These are phyloP conservation scores for Egretta garzetta DNA, from an alignment of 2,113 vertebrate species.

Conservation along the genomic window DNA sequence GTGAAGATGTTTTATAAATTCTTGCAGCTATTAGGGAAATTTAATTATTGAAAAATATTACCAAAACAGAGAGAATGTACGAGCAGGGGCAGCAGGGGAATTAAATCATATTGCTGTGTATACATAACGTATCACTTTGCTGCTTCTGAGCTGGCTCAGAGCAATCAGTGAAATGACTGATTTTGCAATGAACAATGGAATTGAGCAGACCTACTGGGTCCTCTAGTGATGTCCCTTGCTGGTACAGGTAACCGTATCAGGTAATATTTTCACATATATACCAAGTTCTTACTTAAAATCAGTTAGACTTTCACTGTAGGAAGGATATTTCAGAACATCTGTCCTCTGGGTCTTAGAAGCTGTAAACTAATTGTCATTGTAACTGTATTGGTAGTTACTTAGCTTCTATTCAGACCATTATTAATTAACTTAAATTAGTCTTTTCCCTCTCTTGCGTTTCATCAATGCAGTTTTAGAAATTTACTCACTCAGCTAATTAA, in stretches of 20 bases:
- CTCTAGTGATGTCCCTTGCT: neutral
- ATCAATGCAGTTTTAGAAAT: neutral
- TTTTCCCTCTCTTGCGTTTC: neutral
- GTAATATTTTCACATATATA: neutral
- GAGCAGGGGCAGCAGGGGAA: neutral
- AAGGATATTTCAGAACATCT: neutral
- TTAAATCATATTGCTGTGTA: neutral
- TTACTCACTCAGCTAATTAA: neutral
- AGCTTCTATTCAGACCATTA: neutral
- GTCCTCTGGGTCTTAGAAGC: neutral
- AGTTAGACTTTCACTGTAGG: neutral
- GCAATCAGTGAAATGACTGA: neutral
- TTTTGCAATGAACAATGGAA: neutral
- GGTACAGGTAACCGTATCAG: neutral
- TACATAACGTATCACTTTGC: neutral
- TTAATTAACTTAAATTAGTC: neutral
- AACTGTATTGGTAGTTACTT: neutral
- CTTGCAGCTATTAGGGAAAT: neutral
- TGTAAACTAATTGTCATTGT: neutral
- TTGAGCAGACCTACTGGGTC: neutral
- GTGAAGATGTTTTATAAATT: neutral
- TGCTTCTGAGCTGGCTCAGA: neutral
- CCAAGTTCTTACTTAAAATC: neutral
- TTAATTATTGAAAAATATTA: conserved; percentile 19
- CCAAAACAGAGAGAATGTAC: neutral